phyloP scores from a whole-genome alignment of 2,888 invertebrate species.

The Drosophila anceps region DNA sequence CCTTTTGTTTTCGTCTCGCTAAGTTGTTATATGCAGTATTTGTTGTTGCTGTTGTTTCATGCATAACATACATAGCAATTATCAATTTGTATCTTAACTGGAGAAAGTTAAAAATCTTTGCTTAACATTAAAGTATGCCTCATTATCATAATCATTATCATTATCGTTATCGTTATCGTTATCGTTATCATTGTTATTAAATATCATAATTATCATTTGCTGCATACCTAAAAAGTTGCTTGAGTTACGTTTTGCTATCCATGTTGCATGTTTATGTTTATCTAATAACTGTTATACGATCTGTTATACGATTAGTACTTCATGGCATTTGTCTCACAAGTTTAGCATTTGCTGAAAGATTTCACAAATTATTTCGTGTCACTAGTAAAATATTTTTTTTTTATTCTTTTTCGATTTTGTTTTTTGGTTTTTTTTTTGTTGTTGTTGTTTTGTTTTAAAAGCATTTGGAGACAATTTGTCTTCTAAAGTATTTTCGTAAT shows the following conservation, averaged over 20 bases:
- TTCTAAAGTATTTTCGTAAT: slow-evolving; percentile 65
- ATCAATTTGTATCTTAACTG: slow-evolving; percentile 52
- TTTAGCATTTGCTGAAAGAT: slow-evolving; percentile 53
- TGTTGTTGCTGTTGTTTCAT: slow-evolving; percentile 45
- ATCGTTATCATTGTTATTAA: slow-evolving; percentile 41
- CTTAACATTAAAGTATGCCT: slow-evolving; percentile 65
- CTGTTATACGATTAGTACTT: slow-evolving; percentile 24
- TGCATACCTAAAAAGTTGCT: slow-evolving; percentile 54
- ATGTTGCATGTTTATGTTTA: slow-evolving; percentile 21
- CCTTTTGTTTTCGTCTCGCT: slow-evolving; percentile 37
- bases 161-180: slow-evolving; percentile 55
- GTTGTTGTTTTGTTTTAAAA: slow-evolving; percentile 53
- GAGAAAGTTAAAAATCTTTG: slow-evolving; percentile 71
- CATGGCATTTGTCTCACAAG: slow-evolving; percentile 52
- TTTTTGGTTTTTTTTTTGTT: slow-evolving; percentile 6
- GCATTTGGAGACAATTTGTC: slow-evolving; percentile 67
- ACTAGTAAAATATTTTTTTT: slow-evolving; percentile 47
- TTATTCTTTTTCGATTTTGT: slow-evolving; percentile 14
- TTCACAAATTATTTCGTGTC: slow-evolving; percentile 45
- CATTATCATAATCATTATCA: slow-evolving; percentile 43
- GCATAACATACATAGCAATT: slow-evolving; percentile 43
- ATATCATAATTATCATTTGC: slow-evolving; percentile 33
- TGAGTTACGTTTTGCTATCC: slow-evolving; percentile 39
- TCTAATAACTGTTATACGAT: slow-evolving; percentile 11
- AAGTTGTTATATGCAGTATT: slow-evolving; percentile 47